Evolutionary conservation across 2,113 vertebrate genomes (phyloP).

Genomic region (Dryoscopus gambensis): DNA sequence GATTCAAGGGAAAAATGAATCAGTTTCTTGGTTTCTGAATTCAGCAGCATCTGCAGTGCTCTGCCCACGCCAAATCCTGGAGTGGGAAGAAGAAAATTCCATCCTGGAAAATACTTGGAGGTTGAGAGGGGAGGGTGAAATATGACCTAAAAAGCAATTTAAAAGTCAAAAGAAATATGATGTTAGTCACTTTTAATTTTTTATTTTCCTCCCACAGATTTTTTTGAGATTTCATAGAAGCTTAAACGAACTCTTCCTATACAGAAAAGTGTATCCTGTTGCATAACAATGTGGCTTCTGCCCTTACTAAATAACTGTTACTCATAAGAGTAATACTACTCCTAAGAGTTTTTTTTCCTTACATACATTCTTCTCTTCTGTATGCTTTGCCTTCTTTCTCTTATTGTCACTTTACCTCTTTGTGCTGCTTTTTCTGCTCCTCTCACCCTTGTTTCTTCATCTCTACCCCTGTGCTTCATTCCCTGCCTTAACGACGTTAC

Average conservation of each 20-base stretch:
- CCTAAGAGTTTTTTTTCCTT: neutral
- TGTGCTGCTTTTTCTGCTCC: neutral
- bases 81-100: slow-evolving; percentile 61
- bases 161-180: neutral
- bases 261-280: neutral
- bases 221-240: neutral
- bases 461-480: neutral
- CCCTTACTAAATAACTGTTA: neutral
- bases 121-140: neutral
- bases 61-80: slow-evolving; percentile 31
- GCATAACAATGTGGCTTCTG: neutral
- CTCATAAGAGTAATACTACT: neutral
- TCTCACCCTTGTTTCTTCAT: neutral
- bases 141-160: slow-evolving; percentile 37
- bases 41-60: slow-evolving; percentile 39
- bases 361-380: neutral
- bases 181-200: neutral
- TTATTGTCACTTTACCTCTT: neutral
- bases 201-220: neutral
- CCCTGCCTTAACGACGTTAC: neutral
- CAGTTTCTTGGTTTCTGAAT: slow-evolving; percentile 31
- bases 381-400: neutral
- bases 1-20: slow-evolving; percentile 45
- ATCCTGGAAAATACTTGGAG: slow-evolving; percentile 25
- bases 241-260: neutral